Evolutionary conservation across 2,888 invertebrate genomes (phyloP).

Genomic region (Anodontia alba): DNA sequence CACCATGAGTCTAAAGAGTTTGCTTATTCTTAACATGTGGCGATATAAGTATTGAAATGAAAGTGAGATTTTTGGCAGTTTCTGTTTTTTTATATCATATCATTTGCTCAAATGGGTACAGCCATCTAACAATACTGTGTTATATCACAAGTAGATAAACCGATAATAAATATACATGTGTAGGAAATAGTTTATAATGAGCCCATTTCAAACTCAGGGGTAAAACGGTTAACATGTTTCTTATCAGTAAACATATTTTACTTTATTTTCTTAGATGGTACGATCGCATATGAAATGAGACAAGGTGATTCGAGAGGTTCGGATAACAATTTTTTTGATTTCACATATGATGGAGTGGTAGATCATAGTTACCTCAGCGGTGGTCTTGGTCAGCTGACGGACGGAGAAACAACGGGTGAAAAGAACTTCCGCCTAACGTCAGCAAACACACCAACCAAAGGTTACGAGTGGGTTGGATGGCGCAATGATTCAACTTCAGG

Average conservation of each 20-base stretch:
- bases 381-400: slow-evolving; percentile 93
- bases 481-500: slow-evolving; percentile 87
- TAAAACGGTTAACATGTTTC: too few species aligned
- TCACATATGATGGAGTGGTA: slow-evolving; percentile 92
- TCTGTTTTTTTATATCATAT: too few species aligned
- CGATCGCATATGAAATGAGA: slow-evolving; percentile 94
- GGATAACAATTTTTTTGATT: slow-evolving; percentile 93
- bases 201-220: too few species aligned
- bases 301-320: slow-evolving; percentile 94
- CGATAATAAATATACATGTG: too few species aligned
- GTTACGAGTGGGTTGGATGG: slow-evolving; percentile 97
- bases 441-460: slow-evolving; percentile 88
- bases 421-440: slow-evolving; percentile 90
- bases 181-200: too few species aligned
- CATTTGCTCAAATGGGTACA: too few species aligned
- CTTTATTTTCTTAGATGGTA: slow-evolving; percentile 88
- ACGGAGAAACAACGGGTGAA: slow-evolving; percentile 92
- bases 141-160: too few species aligned
- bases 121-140: too few species aligned
- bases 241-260: background rate
- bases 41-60: too few species aligned
- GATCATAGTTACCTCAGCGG: slow-evolving; percentile 87
- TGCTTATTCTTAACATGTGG: too few species aligned
- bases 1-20: too few species aligned
- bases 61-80: too few species aligned